Percentiles rank a stretch among this genome's conserved stretches.
These are phyloP conservation scores for Pheosia tremula DNA, from an alignment of 2,888 invertebrate genomes.

Conservation along the genomic window DNA sequence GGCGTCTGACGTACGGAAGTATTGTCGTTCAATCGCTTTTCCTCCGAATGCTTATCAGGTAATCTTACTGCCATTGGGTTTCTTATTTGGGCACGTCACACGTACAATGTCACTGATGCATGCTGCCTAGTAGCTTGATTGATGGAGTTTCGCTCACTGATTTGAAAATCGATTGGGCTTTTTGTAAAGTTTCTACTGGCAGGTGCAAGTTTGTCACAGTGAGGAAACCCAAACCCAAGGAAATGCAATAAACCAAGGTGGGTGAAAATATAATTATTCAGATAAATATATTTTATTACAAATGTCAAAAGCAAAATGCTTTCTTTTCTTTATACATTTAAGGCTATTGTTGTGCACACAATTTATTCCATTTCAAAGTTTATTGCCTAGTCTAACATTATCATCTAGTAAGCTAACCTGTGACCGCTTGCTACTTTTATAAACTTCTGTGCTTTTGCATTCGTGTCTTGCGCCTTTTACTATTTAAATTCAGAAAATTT, in stretches of 20 bases:
- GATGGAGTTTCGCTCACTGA: conserved; percentile 5
- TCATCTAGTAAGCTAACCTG: conserved; percentile 3
- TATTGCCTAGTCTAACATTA: conserved; percentile 6
- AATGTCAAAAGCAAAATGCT: neutral
- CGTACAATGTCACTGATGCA: conserved; percentile 37
- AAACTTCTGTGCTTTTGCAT: conserved; percentile 26
- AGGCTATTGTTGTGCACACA: neutral
- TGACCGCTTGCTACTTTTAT: conserved; percentile 12
- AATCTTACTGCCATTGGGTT: conserved; percentile 49
- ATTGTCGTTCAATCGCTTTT: conserved; percentile 57
- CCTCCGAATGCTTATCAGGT: conserved; percentile 47
- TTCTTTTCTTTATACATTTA: neutral
- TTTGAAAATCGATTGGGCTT: neutral
- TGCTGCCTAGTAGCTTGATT: conserved; percentile 13
- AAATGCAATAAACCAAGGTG: no score
- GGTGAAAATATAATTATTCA: no score
- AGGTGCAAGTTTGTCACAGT: neutral
- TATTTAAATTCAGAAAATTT: conserved; percentile 38
- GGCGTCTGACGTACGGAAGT: conserved; percentile 51
- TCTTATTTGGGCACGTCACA: conserved; percentile 48
- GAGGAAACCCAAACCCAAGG: no score
- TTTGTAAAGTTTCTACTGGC: no score
- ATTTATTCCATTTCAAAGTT: neutral
- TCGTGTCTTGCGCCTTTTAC: conserved; percentile 34
- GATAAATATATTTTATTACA: neutral